Conservation (phyloP, 1,140 invertebrate species). For the Zaprionus davidi region DNA sequence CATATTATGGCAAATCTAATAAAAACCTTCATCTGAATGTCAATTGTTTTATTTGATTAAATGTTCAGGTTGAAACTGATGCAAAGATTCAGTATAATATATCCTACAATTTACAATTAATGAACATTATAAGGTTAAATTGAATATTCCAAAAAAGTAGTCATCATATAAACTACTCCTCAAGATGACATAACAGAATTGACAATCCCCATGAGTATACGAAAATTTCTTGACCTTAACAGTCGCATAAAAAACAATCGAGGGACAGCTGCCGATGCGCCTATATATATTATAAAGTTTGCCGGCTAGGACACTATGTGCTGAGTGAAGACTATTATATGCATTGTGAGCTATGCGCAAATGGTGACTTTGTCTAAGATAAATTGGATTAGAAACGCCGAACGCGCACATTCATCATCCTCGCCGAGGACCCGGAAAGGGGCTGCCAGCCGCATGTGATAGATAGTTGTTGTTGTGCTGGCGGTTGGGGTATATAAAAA, state of each 20-base stretch:
- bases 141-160: neutral
- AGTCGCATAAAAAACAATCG: constrained; percentile 61
- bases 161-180: neutral
- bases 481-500: constrained; percentile 52
- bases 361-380: constrained; percentile 78
- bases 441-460: constrained; percentile 53
- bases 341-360: constrained; percentile 45
- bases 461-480: constrained; percentile 56
- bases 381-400: constrained; percentile 79
- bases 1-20: constrained; percentile 20
- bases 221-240: constrained; percentile 16
- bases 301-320: constrained; percentile 11
- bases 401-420: constrained; percentile 78
- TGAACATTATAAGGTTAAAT: too few species aligned
- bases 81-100: too few species aligned
- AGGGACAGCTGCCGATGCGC: constrained; percentile 61
- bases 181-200: constrained; percentile 11
- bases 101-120: too few species aligned
- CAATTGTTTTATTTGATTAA: neutral
- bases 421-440: neutral
- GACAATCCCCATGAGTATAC: neutral
- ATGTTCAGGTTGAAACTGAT: neutral
- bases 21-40: constrained; percentile 2
- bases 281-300: constrained; percentile 37
- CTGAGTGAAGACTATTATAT: constrained; percentile 58